A percentile compares a stretch with the other conserved stretches of the same genome.
phyloP scores from a whole-genome alignment of 1,140 invertebrate species.

The Habropoda laboriosa region DNA sequence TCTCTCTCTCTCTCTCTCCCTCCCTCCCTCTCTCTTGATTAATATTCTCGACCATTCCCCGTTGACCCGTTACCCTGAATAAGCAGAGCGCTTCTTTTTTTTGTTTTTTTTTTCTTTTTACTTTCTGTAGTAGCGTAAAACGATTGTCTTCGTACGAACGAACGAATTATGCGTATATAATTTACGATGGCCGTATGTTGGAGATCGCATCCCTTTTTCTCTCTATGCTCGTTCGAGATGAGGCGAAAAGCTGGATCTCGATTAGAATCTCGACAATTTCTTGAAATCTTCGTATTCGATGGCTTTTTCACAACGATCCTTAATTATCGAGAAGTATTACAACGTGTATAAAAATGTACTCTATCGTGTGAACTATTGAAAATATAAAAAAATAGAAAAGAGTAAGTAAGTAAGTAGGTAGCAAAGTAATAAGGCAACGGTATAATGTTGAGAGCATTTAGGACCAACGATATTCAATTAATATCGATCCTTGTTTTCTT shows the following conservation, averaged over 20 bases:
- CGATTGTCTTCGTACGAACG: constrained; percentile 63
- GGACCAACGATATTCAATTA: not conserved
- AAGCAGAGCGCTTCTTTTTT: not conserved
- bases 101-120: constrained; percentile 33
- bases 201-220: not conserved
- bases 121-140: constrained; percentile 64
- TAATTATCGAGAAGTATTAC: not conserved
- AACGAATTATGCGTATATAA: constrained; percentile 9
- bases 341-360: not conserved
- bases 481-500: not conserved
- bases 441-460: constrained; percentile 5
- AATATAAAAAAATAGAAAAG: constrained; percentile 11
- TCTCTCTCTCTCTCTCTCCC: constrained; percentile 1
- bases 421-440: not conserved
- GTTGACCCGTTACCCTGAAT: constrained; percentile 38
- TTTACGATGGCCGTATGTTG: too few species aligned
- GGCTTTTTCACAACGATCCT: not conserved
- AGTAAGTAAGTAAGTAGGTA: not conserved
- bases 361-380: not conserved
- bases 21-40: not conserved
- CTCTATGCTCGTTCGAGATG: not conserved
- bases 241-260: not conserved
- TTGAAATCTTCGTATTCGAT: not conserved
- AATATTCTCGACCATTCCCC: constrained; percentile 19
- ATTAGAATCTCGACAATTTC: constrained; percentile 1